Base-by-base conservation (phyloP, 2,797 vertebrate species). In the Sebastiscus albofasciatus region DNA sequence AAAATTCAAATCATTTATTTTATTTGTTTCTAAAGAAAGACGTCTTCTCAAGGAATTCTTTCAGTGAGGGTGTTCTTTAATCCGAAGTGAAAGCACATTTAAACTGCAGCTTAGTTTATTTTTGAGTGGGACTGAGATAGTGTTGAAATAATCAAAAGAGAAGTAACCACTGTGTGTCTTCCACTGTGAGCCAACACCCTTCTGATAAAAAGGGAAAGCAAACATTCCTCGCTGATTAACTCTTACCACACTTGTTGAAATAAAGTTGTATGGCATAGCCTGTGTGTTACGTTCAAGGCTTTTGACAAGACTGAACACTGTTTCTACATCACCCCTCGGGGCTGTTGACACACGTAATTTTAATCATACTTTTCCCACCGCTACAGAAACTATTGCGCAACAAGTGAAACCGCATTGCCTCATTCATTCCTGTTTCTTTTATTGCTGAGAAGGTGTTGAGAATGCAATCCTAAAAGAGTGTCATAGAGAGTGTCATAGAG, bases 191-290 rank as follows among this genome's bases (percentile, higher is more conserved):
- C 56, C 84, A 67, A 88, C 91, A 79, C 89, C 88, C 89, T 29
- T 6, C 29, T 39, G 75, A 88, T 72, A 70, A 76, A 84, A 77
- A 46, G 36, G 36, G 72, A 92, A 68, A 79, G 84, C 52, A 82
- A 88, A 91, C 86, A 93, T 89, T 90, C 85, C 56, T 80, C 3
- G 2, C 11, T 3, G 13, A 77, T 85, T 26, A 85, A 77, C 86
- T 90, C 80, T 87, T 77, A 80, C 85, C 75, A 20, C 67, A 6
- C 5, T 49, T 65, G 56, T 52, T 16, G 7, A 24, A 55, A 68
- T 39, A 33, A 36, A 2, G 36, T 61, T 68, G 46, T 7, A 46
- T 22, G 2, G 49, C 39, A 52, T 60, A 42, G 29, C 12, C 9
- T 8, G 4, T 52, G 14, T 59, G 68, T 69, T 34, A 60, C 16